Conservation (phyloP, 2,113 vertebrate genomes). For the Phylloscopus trochilus region DNA sequence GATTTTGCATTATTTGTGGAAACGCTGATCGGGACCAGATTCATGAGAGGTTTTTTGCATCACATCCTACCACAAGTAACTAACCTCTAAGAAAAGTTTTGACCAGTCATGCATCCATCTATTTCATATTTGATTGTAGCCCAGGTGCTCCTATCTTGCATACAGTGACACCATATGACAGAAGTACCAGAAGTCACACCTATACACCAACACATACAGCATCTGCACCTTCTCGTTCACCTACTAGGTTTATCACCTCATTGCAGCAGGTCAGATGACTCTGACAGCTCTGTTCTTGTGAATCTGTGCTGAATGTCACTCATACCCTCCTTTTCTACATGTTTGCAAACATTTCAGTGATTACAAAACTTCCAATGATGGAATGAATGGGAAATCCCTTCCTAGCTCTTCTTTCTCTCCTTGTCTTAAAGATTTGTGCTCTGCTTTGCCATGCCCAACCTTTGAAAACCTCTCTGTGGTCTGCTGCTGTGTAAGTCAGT, state of each 20-base stretch:
- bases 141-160: background rate
- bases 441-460: background rate
- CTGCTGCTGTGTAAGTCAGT: background rate
- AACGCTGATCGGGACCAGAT: background rate
- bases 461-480: background rate
- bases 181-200: background rate
- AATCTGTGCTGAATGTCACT: background rate
- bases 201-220: fast-evolving
- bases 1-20: background rate
- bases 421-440: background rate
- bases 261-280: background rate
- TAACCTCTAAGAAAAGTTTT: background rate
- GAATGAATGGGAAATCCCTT: background rate
- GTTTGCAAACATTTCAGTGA: background rate
- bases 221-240: background rate
- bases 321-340: background rate
- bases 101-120: background rate
- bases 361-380: background rate
- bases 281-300: background rate
- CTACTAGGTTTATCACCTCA: background rate
- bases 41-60: background rate
- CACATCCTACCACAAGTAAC: background rate
- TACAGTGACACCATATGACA: background rate
- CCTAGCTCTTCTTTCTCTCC: background rate
- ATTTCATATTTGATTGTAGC: background rate